phyloP scores from a whole-genome alignment of 1,140 invertebrate genomes.

The Drosophila nigromelanica region DNA sequence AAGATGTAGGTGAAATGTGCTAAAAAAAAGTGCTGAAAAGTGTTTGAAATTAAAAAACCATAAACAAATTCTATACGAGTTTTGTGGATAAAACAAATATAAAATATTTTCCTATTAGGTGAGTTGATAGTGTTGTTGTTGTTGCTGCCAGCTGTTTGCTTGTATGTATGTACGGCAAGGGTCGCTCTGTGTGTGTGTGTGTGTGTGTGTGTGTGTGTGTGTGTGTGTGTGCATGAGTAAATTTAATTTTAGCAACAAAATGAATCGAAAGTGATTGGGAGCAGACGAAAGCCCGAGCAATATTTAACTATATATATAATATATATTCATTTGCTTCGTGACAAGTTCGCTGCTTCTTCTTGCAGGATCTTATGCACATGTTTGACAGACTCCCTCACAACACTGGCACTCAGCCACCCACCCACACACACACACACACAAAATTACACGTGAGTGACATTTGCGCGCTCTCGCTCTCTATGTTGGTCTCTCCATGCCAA shows the following conservation, averaged over 20 bases:
- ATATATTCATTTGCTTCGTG: conserved; percentile 24
- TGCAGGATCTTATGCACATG: conserved; percentile 39
- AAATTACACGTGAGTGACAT: conserved; percentile 32
- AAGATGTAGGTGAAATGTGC: conserved; percentile 1
- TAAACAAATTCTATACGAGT: conserved; percentile 23
- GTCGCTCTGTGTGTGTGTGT: conserved; percentile 32
- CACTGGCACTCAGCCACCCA: conserved; percentile 6
- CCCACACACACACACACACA: conserved; percentile 3
- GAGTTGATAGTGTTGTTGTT: conserved; percentile 52
- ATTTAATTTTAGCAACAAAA: conserved; percentile 71
- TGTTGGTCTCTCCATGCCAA: not conserved
- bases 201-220: conserved; percentile 22
- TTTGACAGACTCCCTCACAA: conserved; percentile 53
- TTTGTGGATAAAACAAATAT: conserved; percentile 42
- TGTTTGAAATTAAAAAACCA: conserved; percentile 9
- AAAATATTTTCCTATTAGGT: conserved; percentile 66
- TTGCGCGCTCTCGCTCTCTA: conserved; percentile 25
- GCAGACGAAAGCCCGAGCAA: conserved; percentile 9
- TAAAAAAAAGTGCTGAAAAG: conserved; percentile 23
- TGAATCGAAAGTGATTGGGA: conserved; percentile 65
- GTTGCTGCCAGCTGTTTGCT: conserved; percentile 70
- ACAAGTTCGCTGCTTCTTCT: conserved; percentile 7
- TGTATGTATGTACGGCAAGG: conserved; percentile 55
- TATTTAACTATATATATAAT: conserved; percentile 19
- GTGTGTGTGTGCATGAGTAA: conserved; percentile 27